Percentiles rank a stretch among this genome's conserved stretches.
Evolutionary conservation across 2,797 vertebrate genomes (phyloP).

Genomic region (Esox masquinongy): DNA sequence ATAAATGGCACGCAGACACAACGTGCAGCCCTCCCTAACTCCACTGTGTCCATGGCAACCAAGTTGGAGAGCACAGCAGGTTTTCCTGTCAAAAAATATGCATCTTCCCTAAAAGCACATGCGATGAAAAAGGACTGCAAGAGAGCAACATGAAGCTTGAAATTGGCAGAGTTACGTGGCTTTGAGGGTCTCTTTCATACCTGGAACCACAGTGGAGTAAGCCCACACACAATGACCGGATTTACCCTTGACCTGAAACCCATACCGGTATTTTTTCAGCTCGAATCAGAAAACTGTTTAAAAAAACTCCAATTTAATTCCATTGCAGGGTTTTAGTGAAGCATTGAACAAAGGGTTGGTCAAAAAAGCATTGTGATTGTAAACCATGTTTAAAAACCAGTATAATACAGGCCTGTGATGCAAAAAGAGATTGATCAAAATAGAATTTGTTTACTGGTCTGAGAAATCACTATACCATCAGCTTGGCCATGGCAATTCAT

Average conservation of each 20-base stretch:
- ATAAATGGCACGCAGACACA: slow-evolving; percentile 58
- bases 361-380: too few relatives aligned
- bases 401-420: too few relatives aligned
- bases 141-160: slow-evolving; percentile 35
- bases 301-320: background rate
- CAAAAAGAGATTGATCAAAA: too few relatives aligned
- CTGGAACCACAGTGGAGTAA: slow-evolving; percentile 30
- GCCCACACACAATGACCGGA: background rate
- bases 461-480: too few relatives aligned
- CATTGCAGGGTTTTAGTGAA: slow-evolving; percentile 28
- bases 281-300: slow-evolving; percentile 27
- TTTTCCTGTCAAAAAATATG: slow-evolving; percentile 65
- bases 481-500: too few relatives aligned
- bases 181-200: slow-evolving; percentile 47
- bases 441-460: too few relatives aligned
- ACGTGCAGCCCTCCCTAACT: slow-evolving; percentile 50
- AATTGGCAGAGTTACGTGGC: slow-evolving; percentile 47
- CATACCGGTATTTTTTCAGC: slow-evolving; percentile 45
- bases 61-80: slow-evolving; percentile 55
- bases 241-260: slow-evolving; percentile 56
- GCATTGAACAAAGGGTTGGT: too few relatives aligned
- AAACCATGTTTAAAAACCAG: too few relatives aligned
- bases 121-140: slow-evolving; percentile 49
- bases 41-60: slow-evolving; percentile 74
- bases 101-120: slow-evolving; percentile 47